Percentiles rank a stretch among this genome's conserved stretches.
These are phyloP conservation scores for Liasis olivaceus DNA, from an alignment of 2,797 vertebrate species.

Conservation along the genomic window DNA sequence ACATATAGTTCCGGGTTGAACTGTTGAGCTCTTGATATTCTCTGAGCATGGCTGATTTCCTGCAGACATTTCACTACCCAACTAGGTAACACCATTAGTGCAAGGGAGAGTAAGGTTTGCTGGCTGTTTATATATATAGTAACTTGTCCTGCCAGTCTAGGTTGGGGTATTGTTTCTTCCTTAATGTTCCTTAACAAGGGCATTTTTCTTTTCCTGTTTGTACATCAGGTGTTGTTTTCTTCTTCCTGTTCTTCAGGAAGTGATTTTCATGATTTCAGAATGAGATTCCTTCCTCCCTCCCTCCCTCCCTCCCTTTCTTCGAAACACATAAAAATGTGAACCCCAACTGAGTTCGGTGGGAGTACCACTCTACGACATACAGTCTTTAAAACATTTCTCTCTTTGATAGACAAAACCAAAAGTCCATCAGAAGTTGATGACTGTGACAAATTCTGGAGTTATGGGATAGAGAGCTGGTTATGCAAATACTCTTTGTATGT, in stretches of 20 bases:
- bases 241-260: too few relatives aligned
- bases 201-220: background rate
- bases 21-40: background rate
- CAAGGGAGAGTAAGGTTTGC: background rate
- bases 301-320: background rate
- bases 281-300: background rate
- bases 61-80: background rate
- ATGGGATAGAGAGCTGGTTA: background rate
- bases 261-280: background rate
- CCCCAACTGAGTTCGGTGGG: background rate
- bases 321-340: background rate
- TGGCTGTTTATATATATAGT: background rate
- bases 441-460: background rate
- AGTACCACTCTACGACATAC: background rate
- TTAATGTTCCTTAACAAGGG: background rate
- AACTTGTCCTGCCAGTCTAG: background rate
- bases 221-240: background rate
- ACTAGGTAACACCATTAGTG: background rate
- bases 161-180: background rate
- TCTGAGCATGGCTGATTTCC: background rate
- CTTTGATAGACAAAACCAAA: background rate
- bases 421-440: background rate
- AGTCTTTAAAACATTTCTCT: background rate
- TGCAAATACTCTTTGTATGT: background rate
- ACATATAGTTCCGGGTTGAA: too few relatives aligned